Evolutionary conservation across 1,140 invertebrate species (phyloP).

Genomic region (Pinna nobilis): DNA sequence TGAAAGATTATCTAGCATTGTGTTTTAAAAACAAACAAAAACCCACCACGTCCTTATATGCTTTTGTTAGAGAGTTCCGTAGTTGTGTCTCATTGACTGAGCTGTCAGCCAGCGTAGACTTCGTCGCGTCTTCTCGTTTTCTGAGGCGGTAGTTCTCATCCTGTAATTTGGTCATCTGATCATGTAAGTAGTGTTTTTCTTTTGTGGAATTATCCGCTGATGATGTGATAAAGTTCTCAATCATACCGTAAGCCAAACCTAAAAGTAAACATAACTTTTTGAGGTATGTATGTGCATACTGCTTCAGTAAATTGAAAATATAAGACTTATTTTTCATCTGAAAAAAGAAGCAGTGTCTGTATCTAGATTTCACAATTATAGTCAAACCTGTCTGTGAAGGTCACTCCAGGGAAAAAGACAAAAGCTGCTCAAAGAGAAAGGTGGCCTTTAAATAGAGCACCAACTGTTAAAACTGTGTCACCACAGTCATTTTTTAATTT

Average conservation of each 20-base stretch:
- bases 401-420: too few species aligned
- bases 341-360: too few species aligned
- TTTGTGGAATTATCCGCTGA: conserved; percentile 27
- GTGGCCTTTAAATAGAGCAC: too few species aligned
- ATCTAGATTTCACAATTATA: too few species aligned
- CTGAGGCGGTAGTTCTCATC: conserved; percentile 48
- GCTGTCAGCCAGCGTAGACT: conserved; percentile 45
- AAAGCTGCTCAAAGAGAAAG: too few species aligned
- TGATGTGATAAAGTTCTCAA: conserved; percentile 36
- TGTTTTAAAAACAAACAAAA: neutral
- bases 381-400: too few species aligned
- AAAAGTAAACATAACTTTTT: neutral
- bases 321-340: too few species aligned
- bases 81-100: conserved; percentile 60
- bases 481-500: too few species aligned
- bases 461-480: too few species aligned
- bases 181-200: conserved; percentile 35
- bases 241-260: conserved; percentile 47
- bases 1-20: neutral
- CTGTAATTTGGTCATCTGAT: conserved; percentile 39
- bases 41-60: conserved; percentile 69
- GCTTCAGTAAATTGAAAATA: neutral
- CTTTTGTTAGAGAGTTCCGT: conserved; percentile 60
- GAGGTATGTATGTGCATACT: neutral
- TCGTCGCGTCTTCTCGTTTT: conserved; percentile 44